Evolutionary conservation across 2,113 vertebrate species (phyloP).

Genomic region (Laticauda laticaudata): DNA sequence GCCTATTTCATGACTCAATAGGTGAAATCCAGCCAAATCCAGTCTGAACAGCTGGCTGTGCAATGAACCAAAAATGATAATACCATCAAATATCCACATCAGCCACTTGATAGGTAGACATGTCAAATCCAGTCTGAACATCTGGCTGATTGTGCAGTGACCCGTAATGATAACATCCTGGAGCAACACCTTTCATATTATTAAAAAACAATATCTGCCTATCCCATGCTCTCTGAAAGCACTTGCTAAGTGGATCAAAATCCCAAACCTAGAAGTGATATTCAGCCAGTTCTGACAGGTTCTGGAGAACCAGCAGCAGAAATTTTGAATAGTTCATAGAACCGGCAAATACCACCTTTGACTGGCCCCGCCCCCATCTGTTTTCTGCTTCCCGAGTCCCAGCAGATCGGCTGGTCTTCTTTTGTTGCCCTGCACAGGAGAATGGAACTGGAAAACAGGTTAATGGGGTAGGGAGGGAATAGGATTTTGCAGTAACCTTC

Average conservation of each 20-base stretch:
- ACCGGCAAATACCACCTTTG: too few relatives aligned
- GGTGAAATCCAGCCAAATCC: not conserved
- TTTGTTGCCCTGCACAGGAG: too few relatives aligned
- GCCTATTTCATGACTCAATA: not conserved
- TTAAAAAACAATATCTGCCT: not conserved
- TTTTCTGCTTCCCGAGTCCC: too few relatives aligned
- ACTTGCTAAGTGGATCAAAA: not conserved
- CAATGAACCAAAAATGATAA: not conserved
- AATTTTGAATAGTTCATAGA: too few relatives aligned
- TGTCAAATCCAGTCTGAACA: not conserved
- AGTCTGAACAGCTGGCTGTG: not conserved
- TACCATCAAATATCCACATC: not conserved
- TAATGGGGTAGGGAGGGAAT: too few relatives aligned
- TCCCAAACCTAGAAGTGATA: not conserved
- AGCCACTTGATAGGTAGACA: not conserved
- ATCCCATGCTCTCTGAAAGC: not conserved
- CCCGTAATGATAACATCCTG: not conserved
- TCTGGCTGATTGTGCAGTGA: not conserved
- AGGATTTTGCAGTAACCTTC: too few relatives aligned
- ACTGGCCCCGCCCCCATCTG: too few relatives aligned
- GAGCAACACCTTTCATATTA: not conserved
- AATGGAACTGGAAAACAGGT: too few relatives aligned
- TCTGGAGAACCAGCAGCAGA: too few relatives aligned
- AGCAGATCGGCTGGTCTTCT: too few relatives aligned
- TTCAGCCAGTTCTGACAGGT: too few relatives aligned